Conservation (phyloP, 2,797 vertebrate species). For the Leontopithecus rosalia region DNA sequence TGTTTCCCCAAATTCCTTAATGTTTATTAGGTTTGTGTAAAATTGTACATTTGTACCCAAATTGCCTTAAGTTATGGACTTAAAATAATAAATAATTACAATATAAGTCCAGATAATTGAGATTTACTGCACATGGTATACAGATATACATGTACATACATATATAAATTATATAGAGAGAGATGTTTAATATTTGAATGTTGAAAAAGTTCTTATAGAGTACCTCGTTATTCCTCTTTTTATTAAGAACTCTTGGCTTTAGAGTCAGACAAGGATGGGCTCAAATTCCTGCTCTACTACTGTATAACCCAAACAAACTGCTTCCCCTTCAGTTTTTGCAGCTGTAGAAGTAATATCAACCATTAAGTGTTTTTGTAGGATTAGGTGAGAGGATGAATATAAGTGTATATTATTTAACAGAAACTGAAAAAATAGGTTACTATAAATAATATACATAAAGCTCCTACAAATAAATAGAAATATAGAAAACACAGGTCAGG, state of each 20-base stretch:
- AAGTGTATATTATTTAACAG: neutral
- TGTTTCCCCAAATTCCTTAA: conserved; percentile 16
- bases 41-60: neutral
- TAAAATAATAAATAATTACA: conserved; percentile 35
- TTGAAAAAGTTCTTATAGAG: neutral
- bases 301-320: neutral
- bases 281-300: neutral
- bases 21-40: neutral
- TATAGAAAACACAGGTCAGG: neutral
- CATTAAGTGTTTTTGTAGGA: neutral
- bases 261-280: neutral
- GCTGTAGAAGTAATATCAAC: neutral
- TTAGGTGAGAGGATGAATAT: neutral
- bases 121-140: neutral
- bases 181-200: neutral
- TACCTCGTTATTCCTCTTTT: neutral
- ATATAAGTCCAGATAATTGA: conserved; percentile 24
- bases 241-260: neutral
- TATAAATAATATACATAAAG: neutral
- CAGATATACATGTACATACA: neutral
- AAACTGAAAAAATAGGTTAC: neutral
- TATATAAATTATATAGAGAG: neutral
- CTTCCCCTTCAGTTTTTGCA: neutral
- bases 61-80: neutral
- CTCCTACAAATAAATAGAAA: neutral